phyloP scores from a whole-genome alignment of 1,140 invertebrate genomes.

The Drosophila aff. region DNA sequence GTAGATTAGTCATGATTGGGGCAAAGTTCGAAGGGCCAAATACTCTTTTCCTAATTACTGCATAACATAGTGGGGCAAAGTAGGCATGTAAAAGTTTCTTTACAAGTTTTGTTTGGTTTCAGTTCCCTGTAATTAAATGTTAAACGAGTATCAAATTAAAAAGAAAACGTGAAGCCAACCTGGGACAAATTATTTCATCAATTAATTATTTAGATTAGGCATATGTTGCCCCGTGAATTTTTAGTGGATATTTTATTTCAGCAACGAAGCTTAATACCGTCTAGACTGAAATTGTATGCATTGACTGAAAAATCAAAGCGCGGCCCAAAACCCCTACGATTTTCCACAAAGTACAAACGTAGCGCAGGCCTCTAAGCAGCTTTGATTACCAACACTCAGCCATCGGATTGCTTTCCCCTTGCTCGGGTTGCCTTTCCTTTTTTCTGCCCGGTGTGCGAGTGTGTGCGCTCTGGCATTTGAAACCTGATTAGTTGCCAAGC shows the following conservation, averaged over 20 bases:
- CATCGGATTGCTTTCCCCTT: conserved; percentile 16
- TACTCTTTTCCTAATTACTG: conserved; percentile 1
- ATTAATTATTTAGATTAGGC: conserved; percentile 5
- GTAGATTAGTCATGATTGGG: conserved; percentile 13
- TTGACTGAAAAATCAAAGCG: conserved; percentile 21
- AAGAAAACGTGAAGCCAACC: not conserved
- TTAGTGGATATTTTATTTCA: conserved; percentile 1
- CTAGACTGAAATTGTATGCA: conserved; percentile 66
- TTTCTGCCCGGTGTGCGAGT: conserved; percentile 19
- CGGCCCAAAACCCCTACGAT: conserved; percentile 11
- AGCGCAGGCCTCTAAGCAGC: conserved; percentile 59
- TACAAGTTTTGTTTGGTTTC: conserved; percentile 7
- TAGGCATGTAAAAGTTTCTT: not conserved
- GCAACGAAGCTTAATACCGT: conserved; percentile 35
- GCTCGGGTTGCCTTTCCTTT: conserved; percentile 24
- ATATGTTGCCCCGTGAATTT: not conserved
- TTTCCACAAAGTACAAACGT: conserved; percentile 60
- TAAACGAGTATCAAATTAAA: conserved; percentile 5
- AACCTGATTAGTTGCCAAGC: conserved; percentile 78
- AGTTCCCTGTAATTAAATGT: conserved; percentile 10
- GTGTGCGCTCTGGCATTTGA: conserved; percentile 64
- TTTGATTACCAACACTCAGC: conserved; percentile 68
- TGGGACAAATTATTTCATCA: not conserved
- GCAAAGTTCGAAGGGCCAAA: not conserved
- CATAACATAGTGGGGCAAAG: not conserved